Base-by-base conservation (phyloP, 2,113 vertebrate species). In the Macroglossus sobrinus region DNA sequence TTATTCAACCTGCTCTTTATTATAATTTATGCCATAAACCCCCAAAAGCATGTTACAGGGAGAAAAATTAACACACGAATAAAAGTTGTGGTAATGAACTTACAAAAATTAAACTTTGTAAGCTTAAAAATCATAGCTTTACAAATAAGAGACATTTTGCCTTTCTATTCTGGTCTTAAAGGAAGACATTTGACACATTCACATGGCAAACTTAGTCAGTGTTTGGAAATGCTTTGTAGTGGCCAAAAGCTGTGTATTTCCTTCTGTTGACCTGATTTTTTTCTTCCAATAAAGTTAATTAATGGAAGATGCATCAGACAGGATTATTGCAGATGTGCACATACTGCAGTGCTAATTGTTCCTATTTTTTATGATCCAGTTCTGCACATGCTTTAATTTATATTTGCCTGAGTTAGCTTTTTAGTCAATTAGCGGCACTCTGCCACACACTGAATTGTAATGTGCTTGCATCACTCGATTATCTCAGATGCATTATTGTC, bases 241-340 rank as follows among this genome's bases (percentile, higher is more conserved):
- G 97, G 97, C 92, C 95, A 94, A 96, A 89, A 87, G 85, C 93
- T 95, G 88, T 96, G 89, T 91, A 94, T 98, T 97, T 97, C 93
- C 97, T 97, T 97, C 91, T 97, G 95, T 95, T 95, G 96, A 97
- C 89, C 91, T 84, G 94, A 96, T 96, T 97, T 95, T 93, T 93
- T 93, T 81, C 93, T 90, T 92, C 61, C 94, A 96, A 94, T 96
- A 98, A 97, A 97, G 86, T 94, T 97, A 98, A 98, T 98, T 96
- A 98, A 97, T 96, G 97, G 95, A 98, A 98, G 97, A 97, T 98
- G 97, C 97, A 96, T 94, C 95, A 80, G 68, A 86, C 96, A 93
- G 95, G 59, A 96, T 96, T 80, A 79, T 84, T 96, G 97, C 97
- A 98, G 97, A 98, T 97, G 97, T 97, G 97, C 93, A 75, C 97